Percentiles rank a stretch among this genome's conserved stretches.
Conservation (phyloP, 2,113 vertebrate species). For the Nanorana parkeri region DNA sequence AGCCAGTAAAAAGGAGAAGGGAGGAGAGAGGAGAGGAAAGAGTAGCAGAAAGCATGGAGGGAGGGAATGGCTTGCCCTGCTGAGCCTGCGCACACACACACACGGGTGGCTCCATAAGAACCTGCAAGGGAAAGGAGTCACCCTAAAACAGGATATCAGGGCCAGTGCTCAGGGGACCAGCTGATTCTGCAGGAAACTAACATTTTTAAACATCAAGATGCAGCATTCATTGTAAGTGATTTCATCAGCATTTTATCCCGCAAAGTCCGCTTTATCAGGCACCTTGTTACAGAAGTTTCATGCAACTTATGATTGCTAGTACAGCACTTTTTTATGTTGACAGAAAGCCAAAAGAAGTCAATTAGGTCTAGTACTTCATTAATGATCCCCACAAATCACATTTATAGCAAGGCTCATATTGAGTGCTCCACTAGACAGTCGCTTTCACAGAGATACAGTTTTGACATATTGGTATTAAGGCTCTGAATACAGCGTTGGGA, state of each 20-base stretch:
- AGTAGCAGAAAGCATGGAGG: too few species aligned
- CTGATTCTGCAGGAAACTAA: too few species aligned
- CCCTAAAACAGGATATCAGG: too few species aligned
- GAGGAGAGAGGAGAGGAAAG: too few species aligned
- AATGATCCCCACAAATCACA: conserved; percentile 78
- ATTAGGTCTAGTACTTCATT: conserved; percentile 78
- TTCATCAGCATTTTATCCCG: background rate
- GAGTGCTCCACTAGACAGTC: conserved; percentile 62
- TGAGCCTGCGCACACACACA: too few species aligned
- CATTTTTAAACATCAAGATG: too few species aligned
- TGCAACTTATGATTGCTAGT: conserved; percentile 66
- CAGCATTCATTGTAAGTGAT: too few species aligned
- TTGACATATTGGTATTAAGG: conserved; percentile 69
- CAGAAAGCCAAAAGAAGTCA: conserved; percentile 77
- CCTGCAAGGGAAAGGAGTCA: too few species aligned
- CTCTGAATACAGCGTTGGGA: conserved; percentile 66
- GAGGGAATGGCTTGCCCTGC: too few species aligned
- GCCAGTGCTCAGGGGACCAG: too few species aligned
- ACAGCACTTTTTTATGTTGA: conserved; percentile 72
- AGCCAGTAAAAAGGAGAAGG: too few species aligned
- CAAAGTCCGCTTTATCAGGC: conserved; percentile 55
- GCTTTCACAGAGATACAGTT: conserved; percentile 71
- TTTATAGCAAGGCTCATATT: conserved; percentile 71
- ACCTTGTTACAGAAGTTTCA: conserved; percentile 64
- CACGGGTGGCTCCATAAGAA: too few species aligned